Evolutionary conservation across 1,140 invertebrate genomes (phyloP), one percentile per base, ranked within the genome.

Genomic region (Cotesia typhae): DNA sequence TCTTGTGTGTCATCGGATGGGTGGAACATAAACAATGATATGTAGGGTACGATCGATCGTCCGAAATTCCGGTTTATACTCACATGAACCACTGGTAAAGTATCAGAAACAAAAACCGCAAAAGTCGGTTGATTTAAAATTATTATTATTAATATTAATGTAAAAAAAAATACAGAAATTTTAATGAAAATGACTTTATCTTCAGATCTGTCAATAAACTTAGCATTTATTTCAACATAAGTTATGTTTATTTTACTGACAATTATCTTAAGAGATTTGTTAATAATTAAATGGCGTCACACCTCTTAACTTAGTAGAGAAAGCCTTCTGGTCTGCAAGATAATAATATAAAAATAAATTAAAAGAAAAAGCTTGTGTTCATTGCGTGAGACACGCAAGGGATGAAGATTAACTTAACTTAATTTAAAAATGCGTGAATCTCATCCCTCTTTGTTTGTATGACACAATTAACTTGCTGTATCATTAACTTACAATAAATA

Each of bases 11-110:
- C 55, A 69, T 69, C 37, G 47, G 36, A 69, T 69, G 67, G 55
- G 41, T 53, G 35, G 36, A 64, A 64, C 4, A 68, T 47, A 47
- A 47, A 57, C 47, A 41, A 61, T 37, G 55, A 60, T 53, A 70
- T 61, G 67, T 70, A 61, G 67, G 67, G 14, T 61, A 61, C 38
- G 67, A 70, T 70, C 67, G 57, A 70, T 70, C 67, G 57, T 57
- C 57, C 67, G 67, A 70, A 70, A 70, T 70, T 70, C 57, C 67
- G 55, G 67, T 70, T 20, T 70, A 3, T 61, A 47, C 41, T 9
- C 9, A 47, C 9, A 10, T 38, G 14, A 35, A 14, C 36, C 20
- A 36, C 52, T 38, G 67, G 52, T 52, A 51, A 52, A 36, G 37
- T 57, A 52, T 12, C 9, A 68, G 67, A 10, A 47, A 53, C 36